A percentile compares a stretch with the other conserved stretches of the same genome.
phyloP scores from a whole-genome alignment of 2,888 invertebrate genomes.

The Scaeva pyrastri region DNA sequence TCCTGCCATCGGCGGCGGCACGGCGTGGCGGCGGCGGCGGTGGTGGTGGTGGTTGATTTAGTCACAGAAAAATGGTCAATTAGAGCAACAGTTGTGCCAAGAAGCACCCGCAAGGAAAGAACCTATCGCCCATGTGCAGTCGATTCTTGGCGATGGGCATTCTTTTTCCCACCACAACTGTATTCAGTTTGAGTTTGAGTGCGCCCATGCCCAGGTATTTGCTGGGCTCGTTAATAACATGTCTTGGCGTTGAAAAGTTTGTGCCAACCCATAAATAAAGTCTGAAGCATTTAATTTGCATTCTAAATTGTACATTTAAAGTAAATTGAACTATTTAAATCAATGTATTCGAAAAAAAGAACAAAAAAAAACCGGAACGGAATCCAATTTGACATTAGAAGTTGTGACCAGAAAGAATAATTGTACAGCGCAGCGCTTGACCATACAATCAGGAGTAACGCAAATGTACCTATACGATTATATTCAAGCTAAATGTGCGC shows the following conservation, averaged over 20 bases:
- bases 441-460: conserved; percentile 22
- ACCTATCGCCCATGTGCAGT: conserved; percentile 23
- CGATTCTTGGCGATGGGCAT: conserved; percentile 21
- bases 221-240: conserved; percentile 67
- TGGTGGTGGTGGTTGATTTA: conserved; percentile 45
- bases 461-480: too few relatives aligned
- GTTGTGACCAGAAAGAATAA: conserved; percentile 23
- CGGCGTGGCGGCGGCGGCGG: not conserved
- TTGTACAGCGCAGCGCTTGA: conserved; percentile 11
- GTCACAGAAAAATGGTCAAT: conserved; percentile 72
- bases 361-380: conserved; percentile 21
- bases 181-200: not conserved
- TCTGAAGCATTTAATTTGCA: conserved; percentile 72
- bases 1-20: conserved; percentile 52
- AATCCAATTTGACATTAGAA: conserved; percentile 59
- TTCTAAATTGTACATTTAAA: conserved; percentile 74
- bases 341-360: conserved; percentile 49
- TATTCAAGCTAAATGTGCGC: conserved; percentile 31
- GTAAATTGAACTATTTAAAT: conserved; percentile 76
- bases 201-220: conserved; percentile 10
- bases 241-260: conserved; percentile 73
- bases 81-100: conserved; percentile 63
- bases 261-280: conserved; percentile 70
- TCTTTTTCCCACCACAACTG: conserved; percentile 36
- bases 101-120: conserved; percentile 40